Evolutionary conservation across 2,113 vertebrate genomes (phyloP), one percentile per base, ranked within the genome.

Genomic region (Pituophis catenifer): DNA sequence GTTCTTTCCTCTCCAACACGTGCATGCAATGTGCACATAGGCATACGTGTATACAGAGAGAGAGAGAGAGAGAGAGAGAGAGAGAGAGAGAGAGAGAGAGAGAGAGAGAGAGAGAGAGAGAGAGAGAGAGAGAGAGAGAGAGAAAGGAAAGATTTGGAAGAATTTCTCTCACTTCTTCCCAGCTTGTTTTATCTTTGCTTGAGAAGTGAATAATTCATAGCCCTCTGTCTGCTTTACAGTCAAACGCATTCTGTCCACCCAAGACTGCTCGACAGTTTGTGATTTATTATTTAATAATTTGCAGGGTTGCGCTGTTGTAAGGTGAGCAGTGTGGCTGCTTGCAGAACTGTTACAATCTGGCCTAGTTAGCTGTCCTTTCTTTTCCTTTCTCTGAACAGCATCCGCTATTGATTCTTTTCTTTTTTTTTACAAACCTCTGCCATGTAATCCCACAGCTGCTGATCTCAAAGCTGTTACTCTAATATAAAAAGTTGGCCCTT

Each of bases 201-300:
- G 96, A 96, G 93, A 96, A 95, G 97, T 98, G 97, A 99, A 99
- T 99, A 98, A 99, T 99, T 98, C 98, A 99, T 98, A 97, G 96
- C 95, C 95, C 97, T 97, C 97, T 97, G 98, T 98, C 98, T 98
- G 98, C 98, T 98, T 98, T 97, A 98, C 98, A 98, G 98, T 98
- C 98, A 98, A 98, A 98, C 98, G 97, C 98, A 98, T 98, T 98
- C 98, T 98, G 98, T 98, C 98, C 98, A 97, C 98, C 98, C 97
- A 98, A 98, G 97, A 97, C 98, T 98, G 97, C 98, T 98, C 98
- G 97, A 98, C 98, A 97, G 75, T 86, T 98, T 98, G 98, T 98
- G 98, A 99, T 99, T 98, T 98, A 99, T 99, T 99, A 99, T 98
- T 99, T 98, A 99, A 98, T 97, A 98, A 98, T 98, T 98, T 98